Evolutionary conservation across 2,888 invertebrate species (phyloP).

Genomic region (Drosophila paranaensis): DNA sequence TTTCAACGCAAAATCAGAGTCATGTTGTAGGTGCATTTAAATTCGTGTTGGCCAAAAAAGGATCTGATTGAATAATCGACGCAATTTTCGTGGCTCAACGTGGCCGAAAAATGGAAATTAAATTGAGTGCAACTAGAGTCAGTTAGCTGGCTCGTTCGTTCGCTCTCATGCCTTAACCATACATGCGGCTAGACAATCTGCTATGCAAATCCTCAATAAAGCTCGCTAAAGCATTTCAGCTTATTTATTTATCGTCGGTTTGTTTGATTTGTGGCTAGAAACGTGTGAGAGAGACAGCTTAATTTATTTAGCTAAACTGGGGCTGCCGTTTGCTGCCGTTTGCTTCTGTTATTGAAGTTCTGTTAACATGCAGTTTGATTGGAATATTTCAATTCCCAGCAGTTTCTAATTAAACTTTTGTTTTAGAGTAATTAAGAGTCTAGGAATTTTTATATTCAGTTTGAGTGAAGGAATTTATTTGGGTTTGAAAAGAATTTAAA

Average conservation of each 20-base stretch:
- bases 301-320: neutral
- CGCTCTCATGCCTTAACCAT: neutral
- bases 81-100: conserved; percentile 19
- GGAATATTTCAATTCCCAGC: neutral
- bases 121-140: conserved; percentile 8
- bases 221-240: neutral
- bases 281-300: neutral
- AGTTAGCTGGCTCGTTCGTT: neutral
- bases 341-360: neutral
- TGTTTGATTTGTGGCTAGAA: conserved; percentile 11
- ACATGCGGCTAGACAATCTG: neutral
- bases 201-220: conserved; percentile 11
- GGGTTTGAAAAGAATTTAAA: too few species aligned
- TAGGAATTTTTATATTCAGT: neutral
- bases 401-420: neutral
- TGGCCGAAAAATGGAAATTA: conserved; percentile 21
- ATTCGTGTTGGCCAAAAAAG: conserved; percentile 33
- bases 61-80: conserved; percentile 49
- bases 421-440: neutral
- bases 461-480: too few species aligned
- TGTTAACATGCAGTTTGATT: neutral
- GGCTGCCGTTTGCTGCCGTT: neutral
- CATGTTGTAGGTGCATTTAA: conserved; percentile 45
- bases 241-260: conserved; percentile 12
- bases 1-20: conserved; percentile 68